A percentile compares a stretch with the other conserved stretches of the same genome.
Evolutionary conservation across 2,888 invertebrate species (phyloP).

Genomic region (Ectropis crepuscularia): DNA sequence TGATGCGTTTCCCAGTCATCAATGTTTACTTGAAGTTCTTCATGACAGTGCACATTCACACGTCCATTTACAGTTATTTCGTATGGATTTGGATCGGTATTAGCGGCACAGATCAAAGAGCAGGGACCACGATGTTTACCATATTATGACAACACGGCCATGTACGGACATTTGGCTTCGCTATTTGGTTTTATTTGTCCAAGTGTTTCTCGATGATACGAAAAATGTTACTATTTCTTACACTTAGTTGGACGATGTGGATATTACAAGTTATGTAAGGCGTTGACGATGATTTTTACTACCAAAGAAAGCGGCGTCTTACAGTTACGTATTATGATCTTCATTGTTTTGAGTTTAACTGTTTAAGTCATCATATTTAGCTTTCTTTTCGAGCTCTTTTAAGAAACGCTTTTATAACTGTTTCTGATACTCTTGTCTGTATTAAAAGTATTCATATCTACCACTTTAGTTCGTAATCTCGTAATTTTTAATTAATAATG

Average conservation of each 20-base stretch:
- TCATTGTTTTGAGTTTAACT: too few relatives aligned
- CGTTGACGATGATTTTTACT: neutral
- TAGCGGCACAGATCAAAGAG: slow-evolving; percentile 52
- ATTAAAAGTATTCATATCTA: too few relatives aligned
- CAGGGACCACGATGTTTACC: slow-evolving; percentile 56
- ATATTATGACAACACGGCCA: slow-evolving; percentile 60
- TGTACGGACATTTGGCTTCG: slow-evolving; percentile 35
- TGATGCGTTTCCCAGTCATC: too few relatives aligned
- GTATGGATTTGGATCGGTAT: slow-evolving; percentile 37
- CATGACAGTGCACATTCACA: slow-evolving; percentile 28
- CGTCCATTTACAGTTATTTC: slow-evolving; percentile 27
- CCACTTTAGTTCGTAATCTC: too few relatives aligned
- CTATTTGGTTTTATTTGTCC: slow-evolving; percentile 68
- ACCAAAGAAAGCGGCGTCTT: too few relatives aligned
- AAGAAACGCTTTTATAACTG: too few relatives aligned
- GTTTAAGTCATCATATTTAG: too few relatives aligned
- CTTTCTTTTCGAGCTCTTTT: too few relatives aligned
- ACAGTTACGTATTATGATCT: too few relatives aligned
- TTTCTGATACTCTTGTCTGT: too few relatives aligned
- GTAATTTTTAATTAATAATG: too few relatives aligned
- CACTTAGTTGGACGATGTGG: neutral
- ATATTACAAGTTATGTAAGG: slow-evolving; percentile 12
- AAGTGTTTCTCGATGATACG: slow-evolving; percentile 57
- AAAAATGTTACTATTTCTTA: slow-evolving; percentile 38
- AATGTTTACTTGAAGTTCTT: slow-evolving; percentile 1